Evolutionary conservation across 2,888 invertebrate species (phyloP), one percentile per base, ranked within the genome.

Genomic region (Rhamphomyia laevipes): DNA sequence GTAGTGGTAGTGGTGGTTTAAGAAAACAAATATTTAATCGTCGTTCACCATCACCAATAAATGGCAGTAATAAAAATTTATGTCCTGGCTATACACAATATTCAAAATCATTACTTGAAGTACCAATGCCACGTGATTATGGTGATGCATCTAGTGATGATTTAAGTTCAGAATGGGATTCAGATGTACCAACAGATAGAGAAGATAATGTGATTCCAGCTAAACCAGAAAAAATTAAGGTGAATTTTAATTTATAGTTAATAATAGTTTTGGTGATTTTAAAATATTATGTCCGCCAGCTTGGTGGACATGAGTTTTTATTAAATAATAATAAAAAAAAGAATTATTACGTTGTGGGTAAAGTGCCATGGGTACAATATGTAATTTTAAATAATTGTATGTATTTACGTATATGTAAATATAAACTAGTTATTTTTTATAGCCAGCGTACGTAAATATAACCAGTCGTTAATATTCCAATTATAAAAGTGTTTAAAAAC

Each of bases 81-180:
- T 74, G 75, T 18, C 77, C 78, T 42, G 80, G 88, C 15, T 90
- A 90, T 61, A 84, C 84, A 55, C 86, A 86, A 66, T 87, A 89
- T 73, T 80, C 84, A 59, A 82, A 78, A 59, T 84, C 83, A 21
- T 68, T 89, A 47, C 68, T 87, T 55, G 81, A 85, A 62, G 87
- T 89, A 56, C 86, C 86, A 0, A 76, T 80, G 73, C 76, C 76
- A 30, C 73, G 81, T 53, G 91, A 91, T 62, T 92, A 86, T 67
- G 89, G 87, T 13, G 89, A 90, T 62, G 86, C 88, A n/a, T 87
- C 87, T 57, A 88, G 87, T 64, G 91, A 92, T 67, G 91, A 91
- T 68, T 77, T 91, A 53, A 89, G 88, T 66, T 90, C 90, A 13
- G 91, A 91, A 63, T 91, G 91, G 90, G 90, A 91, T 64, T 88